Percentiles rank a stretch among this genome's conserved stretches.
Conservation (phyloP, 2,113 vertebrate genomes). For the Lamprologus callipterus region DNA sequence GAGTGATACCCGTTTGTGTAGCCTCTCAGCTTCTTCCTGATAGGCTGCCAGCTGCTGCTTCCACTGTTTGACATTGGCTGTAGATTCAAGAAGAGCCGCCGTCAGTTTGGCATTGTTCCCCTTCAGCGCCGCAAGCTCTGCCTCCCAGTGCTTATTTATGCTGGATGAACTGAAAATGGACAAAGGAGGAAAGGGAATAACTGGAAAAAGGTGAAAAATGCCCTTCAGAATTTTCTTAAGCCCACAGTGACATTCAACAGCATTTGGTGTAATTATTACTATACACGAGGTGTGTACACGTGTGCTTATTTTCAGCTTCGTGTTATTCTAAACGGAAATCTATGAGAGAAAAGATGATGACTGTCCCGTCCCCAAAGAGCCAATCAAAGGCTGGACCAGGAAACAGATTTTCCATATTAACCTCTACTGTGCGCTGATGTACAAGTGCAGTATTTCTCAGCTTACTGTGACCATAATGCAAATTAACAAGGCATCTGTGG, state of each 20-base stretch:
- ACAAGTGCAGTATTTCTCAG: background rate
- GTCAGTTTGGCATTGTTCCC: conserved; percentile 98
- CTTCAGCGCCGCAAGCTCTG: conserved; percentile 91
- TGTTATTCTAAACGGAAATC: background rate
- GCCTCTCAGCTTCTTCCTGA: conserved; percentile 93
- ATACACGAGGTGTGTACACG: background rate
- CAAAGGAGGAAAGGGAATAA: background rate
- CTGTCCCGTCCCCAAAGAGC: background rate
- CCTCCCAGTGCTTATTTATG: conserved; percentile 94
- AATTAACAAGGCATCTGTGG: background rate
- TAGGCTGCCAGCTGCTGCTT: conserved; percentile 94
- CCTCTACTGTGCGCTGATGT: background rate
- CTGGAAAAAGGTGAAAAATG: background rate
- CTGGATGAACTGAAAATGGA: conserved; percentile 48
- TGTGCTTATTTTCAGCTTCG: background rate
- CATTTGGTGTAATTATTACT: background rate
- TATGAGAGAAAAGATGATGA: background rate
- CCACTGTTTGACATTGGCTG: conserved; percentile 98
- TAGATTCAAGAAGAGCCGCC: conserved; percentile 94
- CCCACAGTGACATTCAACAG: background rate
- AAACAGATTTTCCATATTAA: background rate
- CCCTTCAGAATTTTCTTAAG: background rate
- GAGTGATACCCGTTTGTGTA: conserved; percentile 83
- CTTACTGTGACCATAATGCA: background rate
- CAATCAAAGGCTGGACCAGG: background rate